Percentiles rank a stretch among this genome's conserved stretches.
Conservation (phyloP, 2,113 vertebrate genomes). For the Pomatorhinus ruficollis region DNA sequence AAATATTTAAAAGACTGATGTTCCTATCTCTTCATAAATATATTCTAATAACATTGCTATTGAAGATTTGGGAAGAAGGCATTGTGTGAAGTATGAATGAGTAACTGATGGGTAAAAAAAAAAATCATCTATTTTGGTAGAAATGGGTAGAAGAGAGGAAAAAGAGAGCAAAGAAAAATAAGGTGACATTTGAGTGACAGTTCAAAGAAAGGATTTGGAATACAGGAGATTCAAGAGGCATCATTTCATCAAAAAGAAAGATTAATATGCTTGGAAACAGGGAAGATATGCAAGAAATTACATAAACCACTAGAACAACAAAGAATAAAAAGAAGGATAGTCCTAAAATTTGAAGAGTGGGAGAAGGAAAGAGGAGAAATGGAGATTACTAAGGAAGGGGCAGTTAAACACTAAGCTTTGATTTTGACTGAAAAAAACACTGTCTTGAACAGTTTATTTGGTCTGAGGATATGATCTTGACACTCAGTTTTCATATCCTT, state of each 20-base stretch:
- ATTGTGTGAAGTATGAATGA: neutral
- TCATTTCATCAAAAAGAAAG: neutral
- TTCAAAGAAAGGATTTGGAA: slow-evolving; percentile 17
- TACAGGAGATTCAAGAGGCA: neutral
- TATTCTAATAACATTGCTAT: neutral
- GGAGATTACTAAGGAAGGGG: neutral
- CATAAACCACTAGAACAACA: neutral
- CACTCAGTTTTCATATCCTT: neutral
- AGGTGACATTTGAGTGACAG: neutral
- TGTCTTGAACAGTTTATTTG: neutral
- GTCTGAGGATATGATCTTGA: neutral
- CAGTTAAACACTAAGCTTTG: neutral
- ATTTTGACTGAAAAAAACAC: neutral
- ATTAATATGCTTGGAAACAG: neutral
- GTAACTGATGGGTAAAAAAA: neutral
- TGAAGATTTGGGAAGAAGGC: neutral
- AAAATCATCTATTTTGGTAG: neutral
- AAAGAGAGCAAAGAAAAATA: neutral
- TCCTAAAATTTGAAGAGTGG: neutral
- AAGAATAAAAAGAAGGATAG: neutral
- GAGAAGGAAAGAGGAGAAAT: neutral
- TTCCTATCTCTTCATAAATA: neutral
- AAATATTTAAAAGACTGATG: neutral
- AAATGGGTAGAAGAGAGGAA: neutral
- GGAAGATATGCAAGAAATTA: neutral